Conservation (phyloP, 2,888 invertebrate genomes). For the Volucella zonaria region DNA sequence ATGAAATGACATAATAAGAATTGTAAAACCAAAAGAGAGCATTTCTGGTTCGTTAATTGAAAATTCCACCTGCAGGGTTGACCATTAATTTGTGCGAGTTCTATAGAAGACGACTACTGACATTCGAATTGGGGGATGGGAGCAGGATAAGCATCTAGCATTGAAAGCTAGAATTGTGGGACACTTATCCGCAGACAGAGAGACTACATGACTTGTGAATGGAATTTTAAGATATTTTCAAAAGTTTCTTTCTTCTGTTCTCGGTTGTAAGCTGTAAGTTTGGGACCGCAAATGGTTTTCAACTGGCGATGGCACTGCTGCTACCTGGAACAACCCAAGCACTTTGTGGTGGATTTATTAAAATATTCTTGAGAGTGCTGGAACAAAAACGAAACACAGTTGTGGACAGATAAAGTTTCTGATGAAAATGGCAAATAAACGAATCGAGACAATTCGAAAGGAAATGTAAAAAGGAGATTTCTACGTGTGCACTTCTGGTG, state of each 20-base stretch:
- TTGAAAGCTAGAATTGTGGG: constrained; percentile 42
- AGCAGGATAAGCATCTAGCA: constrained; percentile 34
- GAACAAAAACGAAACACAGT: constrained; percentile 22
- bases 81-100: constrained; percentile 56
- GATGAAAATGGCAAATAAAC: background rate
- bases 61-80: constrained; percentile 69
- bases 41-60: constrained; percentile 67
- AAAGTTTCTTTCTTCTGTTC: constrained; percentile 14
- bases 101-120: background rate
- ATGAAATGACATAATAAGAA: constrained; percentile 20
- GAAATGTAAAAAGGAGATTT: background rate
- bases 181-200: constrained; percentile 48
- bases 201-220: constrained; percentile 46
- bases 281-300: constrained; percentile 1
- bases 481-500: background rate
- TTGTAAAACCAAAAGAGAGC: constrained; percentile 27
- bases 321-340: constrained; percentile 45
- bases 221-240: constrained; percentile 32
- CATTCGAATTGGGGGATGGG: constrained; percentile 1
- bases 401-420: constrained; percentile 32
- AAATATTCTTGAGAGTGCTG: constrained; percentile 44
- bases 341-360: constrained; percentile 56
- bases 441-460: background rate
- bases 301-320: constrained; percentile 47
- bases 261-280: background rate